Percentiles rank a stretch among this genome's conserved stretches.
These are phyloP conservation scores for Cotesia vestalis DNA, from an alignment of 1,140 invertebrate species.

Conservation along the genomic window DNA sequence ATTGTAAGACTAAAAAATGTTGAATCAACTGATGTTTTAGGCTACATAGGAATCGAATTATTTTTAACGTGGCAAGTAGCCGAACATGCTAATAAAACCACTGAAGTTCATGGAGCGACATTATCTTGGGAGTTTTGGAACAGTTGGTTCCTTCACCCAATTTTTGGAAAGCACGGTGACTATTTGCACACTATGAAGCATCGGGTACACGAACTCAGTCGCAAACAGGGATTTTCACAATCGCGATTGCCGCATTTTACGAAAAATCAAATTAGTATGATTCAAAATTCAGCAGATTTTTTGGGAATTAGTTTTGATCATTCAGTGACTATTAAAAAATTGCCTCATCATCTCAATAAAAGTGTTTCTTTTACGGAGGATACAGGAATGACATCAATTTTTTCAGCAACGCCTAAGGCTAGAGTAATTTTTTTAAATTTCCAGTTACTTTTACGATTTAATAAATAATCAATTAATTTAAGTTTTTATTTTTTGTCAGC, in stretches of 20 bases:
- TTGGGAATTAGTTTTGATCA: conserved; percentile 62
- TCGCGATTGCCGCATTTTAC: conserved; percentile 68
- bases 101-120: conserved; percentile 68
- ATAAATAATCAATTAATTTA: too few relatives aligned
- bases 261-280: conserved; percentile 56
- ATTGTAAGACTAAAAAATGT: conserved; percentile 23
- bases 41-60: conserved; percentile 71
- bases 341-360: background rate
- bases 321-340: conserved; percentile 18
- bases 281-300: conserved; percentile 62
- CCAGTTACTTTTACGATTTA: too few relatives aligned
- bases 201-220: conserved; percentile 59
- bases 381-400: conserved; percentile 20
- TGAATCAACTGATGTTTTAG: conserved; percentile 50
- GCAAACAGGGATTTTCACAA: conserved; percentile 53
- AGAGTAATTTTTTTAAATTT: too few relatives aligned
- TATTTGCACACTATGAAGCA: conserved; percentile 67
- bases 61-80: conserved; percentile 71
- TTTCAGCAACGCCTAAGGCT: too few relatives aligned
- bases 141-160: conserved; percentile 66
- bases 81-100: conserved; percentile 56
- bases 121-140: conserved; percentile 68
- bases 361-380: conserved; percentile 25
- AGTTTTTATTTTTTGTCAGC: conserved; percentile 34
- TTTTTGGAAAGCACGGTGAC: conserved; percentile 65